phyloP scores from a whole-genome alignment of 1,140 invertebrate species.

The Drosophila arizonae region DNA sequence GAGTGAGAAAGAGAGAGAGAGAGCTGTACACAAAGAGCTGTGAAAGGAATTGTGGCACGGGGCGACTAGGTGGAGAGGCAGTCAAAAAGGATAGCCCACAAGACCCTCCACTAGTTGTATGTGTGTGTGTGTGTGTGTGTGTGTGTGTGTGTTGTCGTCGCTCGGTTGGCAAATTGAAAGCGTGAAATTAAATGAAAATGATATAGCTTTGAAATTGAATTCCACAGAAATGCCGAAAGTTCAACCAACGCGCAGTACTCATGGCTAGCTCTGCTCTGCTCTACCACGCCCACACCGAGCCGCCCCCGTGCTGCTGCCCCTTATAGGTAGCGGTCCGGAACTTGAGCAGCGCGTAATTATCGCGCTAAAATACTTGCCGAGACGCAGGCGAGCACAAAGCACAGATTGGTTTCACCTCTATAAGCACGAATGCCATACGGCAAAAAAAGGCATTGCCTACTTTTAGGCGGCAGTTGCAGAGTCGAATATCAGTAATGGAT shows the following conservation, averaged over 20 bases:
- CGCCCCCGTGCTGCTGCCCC: not conserved
- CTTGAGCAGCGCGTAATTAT: slow-evolving; percentile 32
- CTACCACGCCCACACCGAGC: not conserved
- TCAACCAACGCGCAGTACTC: slow-evolving; percentile 18
- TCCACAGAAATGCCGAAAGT: slow-evolving; percentile 75
- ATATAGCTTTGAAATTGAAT: slow-evolving; percentile 80
- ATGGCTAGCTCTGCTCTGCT: not conserved
- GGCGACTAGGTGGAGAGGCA: not conserved
- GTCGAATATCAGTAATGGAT: no score
- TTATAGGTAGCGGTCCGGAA: not conserved
- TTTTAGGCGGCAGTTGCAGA: slow-evolving; percentile 15
- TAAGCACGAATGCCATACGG: not conserved
- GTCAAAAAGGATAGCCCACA: slow-evolving; percentile 23
- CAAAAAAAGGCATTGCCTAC: slow-evolving; percentile 11
- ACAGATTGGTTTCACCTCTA: slow-evolving; percentile 19
- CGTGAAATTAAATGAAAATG: slow-evolving; percentile 79
- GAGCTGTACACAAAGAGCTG: not conserved
- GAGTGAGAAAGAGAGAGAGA: not conserved
- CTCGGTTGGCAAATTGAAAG: slow-evolving; percentile 67
- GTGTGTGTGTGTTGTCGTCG: slow-evolving; percentile 36
- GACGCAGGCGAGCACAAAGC: not conserved
- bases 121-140: slow-evolving; percentile 23
- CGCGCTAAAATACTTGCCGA: slow-evolving; percentile 1
- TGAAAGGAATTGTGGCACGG: not conserved
- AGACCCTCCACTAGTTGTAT: slow-evolving; percentile 19